Percentiles rank a stretch among this genome's conserved stretches.
These are phyloP conservation scores for Tamias sibiricus DNA, from an alignment of 2,113 vertebrate species.

Conservation along the genomic window DNA sequence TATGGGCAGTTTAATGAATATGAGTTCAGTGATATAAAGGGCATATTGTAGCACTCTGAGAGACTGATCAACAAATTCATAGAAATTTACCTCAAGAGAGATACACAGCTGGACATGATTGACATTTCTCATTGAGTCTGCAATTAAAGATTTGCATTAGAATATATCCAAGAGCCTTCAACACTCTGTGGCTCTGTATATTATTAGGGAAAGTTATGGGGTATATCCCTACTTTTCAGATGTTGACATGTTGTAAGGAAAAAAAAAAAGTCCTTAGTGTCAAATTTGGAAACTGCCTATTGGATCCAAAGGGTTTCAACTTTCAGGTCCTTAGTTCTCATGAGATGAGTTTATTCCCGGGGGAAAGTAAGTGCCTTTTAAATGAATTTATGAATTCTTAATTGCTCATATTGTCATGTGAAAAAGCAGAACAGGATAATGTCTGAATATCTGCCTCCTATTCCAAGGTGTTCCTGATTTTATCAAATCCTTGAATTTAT, in stretches of 20 bases:
- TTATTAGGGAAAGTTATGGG: slow-evolving; percentile 26
- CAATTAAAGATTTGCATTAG: slow-evolving; percentile 18
- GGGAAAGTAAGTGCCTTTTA: background rate
- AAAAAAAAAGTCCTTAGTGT: background rate
- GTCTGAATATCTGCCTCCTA: background rate
- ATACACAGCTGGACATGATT: slow-evolving; percentile 13
- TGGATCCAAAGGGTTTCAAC: background rate
- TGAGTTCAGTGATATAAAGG: background rate
- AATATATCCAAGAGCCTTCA: background rate
- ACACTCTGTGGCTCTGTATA: background rate
- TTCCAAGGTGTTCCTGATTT: background rate
- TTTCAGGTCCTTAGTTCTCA: background rate
- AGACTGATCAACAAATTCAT: slow-evolving; percentile 15
- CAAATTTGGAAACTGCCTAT: background rate
- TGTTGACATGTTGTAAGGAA: background rate
- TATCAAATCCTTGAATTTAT: slow-evolving; percentile 19
- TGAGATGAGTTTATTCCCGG: background rate
- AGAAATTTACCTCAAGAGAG: slow-evolving; percentile 24
- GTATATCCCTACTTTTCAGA: background rate
- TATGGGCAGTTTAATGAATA: slow-evolving; percentile 45
- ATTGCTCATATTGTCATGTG: background rate
- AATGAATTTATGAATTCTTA: slow-evolving; percentile 47
- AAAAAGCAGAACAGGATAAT: slow-evolving; percentile 46
- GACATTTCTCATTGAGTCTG: background rate
- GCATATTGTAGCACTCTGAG: slow-evolving; percentile 25